phyloP scores from a whole-genome alignment of 2,888 invertebrate genomes.

The Autographa gamma region DNA sequence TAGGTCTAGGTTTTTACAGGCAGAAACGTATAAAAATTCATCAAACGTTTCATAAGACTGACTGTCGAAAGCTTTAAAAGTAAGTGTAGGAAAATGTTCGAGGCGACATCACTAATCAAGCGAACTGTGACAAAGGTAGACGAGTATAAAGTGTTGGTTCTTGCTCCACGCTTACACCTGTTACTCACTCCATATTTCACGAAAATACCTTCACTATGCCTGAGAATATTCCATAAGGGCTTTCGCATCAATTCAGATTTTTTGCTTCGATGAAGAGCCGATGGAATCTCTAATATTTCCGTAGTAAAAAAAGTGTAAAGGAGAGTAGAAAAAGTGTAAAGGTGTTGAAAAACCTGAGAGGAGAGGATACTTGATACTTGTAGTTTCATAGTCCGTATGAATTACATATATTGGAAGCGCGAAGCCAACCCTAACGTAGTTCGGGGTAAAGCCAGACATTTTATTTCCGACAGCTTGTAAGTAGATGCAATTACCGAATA shows the following conservation, averaged over 20 bases:
- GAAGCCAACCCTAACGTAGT: too few relatives aligned
- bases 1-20: too few relatives aligned
- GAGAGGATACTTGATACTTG: too few relatives aligned
- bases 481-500: too few relatives aligned
- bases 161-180: slow-evolving; percentile 65
- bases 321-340: neutral
- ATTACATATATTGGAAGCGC: too few relatives aligned
- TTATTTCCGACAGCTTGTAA: too few relatives aligned
- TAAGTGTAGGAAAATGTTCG: slow-evolving; percentile 37
- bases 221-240: slow-evolving; percentile 56
- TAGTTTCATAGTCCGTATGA: too few relatives aligned
- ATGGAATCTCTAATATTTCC: neutral
- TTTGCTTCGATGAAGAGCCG: neutral
- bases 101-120: slow-evolving; percentile 48
- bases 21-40: neutral
- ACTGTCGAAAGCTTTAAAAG: slow-evolving; percentile 21
- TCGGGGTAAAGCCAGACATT: too few relatives aligned
- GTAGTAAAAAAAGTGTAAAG: neutral
- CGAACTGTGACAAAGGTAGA: slow-evolving; percentile 59
- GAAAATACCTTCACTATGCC: slow-evolving; percentile 47
- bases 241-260: slow-evolving; percentile 1
- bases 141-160: slow-evolving; percentile 59
- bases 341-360: too few relatives aligned
- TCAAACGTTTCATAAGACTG: neutral
- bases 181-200: slow-evolving; percentile 67